Conservation (phyloP, 2,888 invertebrate species). For the Augochlorella aurata region DNA sequence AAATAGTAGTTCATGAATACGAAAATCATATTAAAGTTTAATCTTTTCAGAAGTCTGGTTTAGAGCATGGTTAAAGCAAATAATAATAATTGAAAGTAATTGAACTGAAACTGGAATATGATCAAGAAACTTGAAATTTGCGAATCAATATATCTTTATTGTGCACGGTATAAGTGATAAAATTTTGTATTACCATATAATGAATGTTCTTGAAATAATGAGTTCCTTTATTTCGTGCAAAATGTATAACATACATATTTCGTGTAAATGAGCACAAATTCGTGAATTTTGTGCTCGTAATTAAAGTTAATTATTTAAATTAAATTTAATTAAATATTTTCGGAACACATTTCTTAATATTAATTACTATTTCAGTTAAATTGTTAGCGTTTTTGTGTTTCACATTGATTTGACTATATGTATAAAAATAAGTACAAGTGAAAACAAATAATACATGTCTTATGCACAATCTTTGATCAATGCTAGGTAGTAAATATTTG, state of each 20-base stretch:
- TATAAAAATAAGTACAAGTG: background rate
- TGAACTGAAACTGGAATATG: background rate
- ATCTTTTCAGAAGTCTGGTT: too few relatives aligned
- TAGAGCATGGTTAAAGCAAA: too few relatives aligned
- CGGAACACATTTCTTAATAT: background rate
- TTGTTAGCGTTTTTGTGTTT: background rate
- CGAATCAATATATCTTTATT: too few relatives aligned
- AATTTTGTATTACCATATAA: background rate
- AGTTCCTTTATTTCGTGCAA: background rate
- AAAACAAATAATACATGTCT: background rate
- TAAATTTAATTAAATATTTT: background rate
- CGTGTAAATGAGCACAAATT: background rate
- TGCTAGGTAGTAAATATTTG: background rate
- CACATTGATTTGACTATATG: too few relatives aligned
- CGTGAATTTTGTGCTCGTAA: background rate
- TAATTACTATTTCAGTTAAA: background rate
- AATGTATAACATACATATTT: background rate
- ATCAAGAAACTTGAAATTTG: background rate
- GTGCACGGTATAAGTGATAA: too few relatives aligned
- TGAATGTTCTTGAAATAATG: background rate
- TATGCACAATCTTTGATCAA: background rate
- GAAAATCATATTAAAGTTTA: background rate
- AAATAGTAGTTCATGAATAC: background rate
- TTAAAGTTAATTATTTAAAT: background rate
- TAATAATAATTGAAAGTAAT: background rate